A percentile compares a stretch with the other conserved stretches of the same genome.
Evolutionary conservation across 2,797 vertebrate genomes (phyloP).

Genomic region (Lophotriccus pileatus): DNA sequence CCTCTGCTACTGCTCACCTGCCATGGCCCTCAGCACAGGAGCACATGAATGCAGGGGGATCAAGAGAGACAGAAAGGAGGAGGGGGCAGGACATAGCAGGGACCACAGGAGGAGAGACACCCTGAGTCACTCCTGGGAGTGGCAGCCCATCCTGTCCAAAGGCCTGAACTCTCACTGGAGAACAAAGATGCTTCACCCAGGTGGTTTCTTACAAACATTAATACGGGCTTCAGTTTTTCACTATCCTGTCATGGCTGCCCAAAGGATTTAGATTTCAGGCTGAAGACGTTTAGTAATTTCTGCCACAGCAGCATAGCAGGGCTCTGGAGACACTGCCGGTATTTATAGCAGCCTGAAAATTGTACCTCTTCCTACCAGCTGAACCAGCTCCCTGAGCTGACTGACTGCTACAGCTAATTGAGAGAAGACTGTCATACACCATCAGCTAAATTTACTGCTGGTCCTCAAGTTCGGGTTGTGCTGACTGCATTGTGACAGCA

Average conservation of each 20-base stretch:
- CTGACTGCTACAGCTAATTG: conserved; percentile 34
- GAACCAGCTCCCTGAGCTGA: conserved; percentile 25
- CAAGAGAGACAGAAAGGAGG: neutral
- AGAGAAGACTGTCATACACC: conserved; percentile 40
- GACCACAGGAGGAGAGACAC: neutral
- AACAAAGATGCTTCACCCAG: rapidly evolving
- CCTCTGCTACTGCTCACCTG: neutral
- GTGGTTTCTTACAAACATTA: neutral
- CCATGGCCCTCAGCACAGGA: neutral
- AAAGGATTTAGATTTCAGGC: neutral
- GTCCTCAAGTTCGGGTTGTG: neutral
- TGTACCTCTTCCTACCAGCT: conserved; percentile 19
- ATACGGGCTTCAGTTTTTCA: neutral
- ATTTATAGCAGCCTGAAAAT: conserved; percentile 56
- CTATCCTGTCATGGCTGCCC: neutral
- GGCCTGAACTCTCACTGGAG: neutral
- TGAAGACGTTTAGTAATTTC: conserved; percentile 22
- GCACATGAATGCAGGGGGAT: neutral
- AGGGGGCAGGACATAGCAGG: neutral
- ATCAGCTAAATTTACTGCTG: conserved; percentile 41
- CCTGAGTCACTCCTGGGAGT: rapidly evolving
- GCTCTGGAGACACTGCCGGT: neutral
- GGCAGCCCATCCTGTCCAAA: rapidly evolving
- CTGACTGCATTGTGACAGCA: conserved; percentile 33
- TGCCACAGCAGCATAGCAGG: conserved; percentile 18